Evolutionary conservation across 2,797 vertebrate genomes (phyloP), one percentile per base, ranked within the genome.

Genomic region (Myiotriccus ornatus): DNA sequence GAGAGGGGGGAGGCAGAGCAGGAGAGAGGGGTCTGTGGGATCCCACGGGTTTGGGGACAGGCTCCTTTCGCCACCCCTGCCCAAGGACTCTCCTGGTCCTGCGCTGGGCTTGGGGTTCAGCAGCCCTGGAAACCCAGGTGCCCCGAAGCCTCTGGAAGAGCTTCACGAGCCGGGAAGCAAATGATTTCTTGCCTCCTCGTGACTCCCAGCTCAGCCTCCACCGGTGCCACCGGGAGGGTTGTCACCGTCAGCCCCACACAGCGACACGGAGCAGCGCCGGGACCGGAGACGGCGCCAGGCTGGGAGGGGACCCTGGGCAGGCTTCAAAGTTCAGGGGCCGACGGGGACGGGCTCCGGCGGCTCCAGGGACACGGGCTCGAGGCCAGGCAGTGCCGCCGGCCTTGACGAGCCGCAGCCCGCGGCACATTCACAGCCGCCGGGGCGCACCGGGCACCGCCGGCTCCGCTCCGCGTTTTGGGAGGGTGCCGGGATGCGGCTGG

Each of bases 321-420:
- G 67, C 68, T 59, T 92, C 53, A 56, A 60, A 84, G 82, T 63
- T 87, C 67, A 93, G 50, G 49, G 53, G 15, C 75, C 39, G 70
- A 20, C 71, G 20, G 87, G 49, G 65, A 75, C 74, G 16, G 90
- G 74, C 73, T 35, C 59, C 0, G 4, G 50, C 46, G 39, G 2
- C 19, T 55, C 76, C 63, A 18, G 43, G 57, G 44, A 10, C 30
- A 7, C 0, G 39, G 20, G 70, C n/a, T 67, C 3, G 0, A 2
- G n/a, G 92, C 74, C 70, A 69, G 56, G 80, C 34, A 7, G 43
- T 2, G 10, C 77, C 5, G 2, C 53, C 1, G 7, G 53, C 59
- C 39, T 78, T 8, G 30, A 32, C 1, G 41, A 60, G 50, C 74
- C 1, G 0, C 68, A 57, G 74, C 47, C 65, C 0, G 0, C 1